These are phyloP conservation scores for Caenorhabditis sp. DNA, from an alignment of 2,888 invertebrate species.

Conservation along the genomic window DNA sequence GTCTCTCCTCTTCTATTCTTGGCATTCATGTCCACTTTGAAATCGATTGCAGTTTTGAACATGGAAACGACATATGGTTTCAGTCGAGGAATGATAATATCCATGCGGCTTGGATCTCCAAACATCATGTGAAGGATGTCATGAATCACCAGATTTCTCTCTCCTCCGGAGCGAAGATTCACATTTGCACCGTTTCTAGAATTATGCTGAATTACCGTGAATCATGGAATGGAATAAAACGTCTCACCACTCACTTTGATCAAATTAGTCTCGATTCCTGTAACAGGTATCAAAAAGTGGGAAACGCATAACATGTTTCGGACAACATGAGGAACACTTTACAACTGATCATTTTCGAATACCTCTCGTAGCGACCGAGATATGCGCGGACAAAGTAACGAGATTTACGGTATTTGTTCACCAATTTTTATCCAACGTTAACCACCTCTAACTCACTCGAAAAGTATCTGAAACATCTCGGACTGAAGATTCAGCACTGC, in stretches of 20 bases:
- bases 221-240: too few relatives aligned
- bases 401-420: too few relatives aligned
- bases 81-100: background rate
- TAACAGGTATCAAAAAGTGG: too few relatives aligned
- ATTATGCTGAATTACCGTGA: too few relatives aligned
- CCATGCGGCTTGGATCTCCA: background rate
- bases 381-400: too few relatives aligned
- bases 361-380: too few relatives aligned
- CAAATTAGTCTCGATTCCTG: too few relatives aligned
- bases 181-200: conserved; percentile 1
- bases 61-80: background rate
- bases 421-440: too few relatives aligned
- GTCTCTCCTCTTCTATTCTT: background rate
- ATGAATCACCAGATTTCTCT: conserved; percentile 3
- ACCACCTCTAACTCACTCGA: background rate
- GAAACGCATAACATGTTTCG: too few relatives aligned
- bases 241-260: too few relatives aligned
- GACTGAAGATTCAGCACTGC: background rate
- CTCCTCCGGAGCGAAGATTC: background rate
- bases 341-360: too few relatives aligned
- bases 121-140: conserved; percentile 4
- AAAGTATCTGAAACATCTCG: background rate
- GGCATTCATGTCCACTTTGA: background rate
- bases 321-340: too few relatives aligned
- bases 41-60: background rate